These are phyloP conservation scores for Pteropus alecto DNA, from an alignment of 2,113 vertebrate species.

Conservation along the genomic window DNA sequence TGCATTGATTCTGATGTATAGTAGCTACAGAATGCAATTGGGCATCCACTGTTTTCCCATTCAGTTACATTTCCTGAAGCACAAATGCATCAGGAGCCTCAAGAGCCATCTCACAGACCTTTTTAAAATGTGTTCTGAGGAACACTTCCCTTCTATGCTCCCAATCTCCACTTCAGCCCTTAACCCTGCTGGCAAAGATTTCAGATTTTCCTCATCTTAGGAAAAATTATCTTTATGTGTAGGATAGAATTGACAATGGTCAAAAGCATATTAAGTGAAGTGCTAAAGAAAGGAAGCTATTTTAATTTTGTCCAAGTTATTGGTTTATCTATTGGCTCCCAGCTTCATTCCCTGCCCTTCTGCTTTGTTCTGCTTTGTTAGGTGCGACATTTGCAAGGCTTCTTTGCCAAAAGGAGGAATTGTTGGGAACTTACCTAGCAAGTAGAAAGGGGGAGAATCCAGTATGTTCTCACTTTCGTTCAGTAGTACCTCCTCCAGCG, in stretches of 20 bases:
- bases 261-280: not conserved
- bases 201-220: not conserved
- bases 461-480: not conserved
- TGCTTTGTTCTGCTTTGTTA: not conserved
- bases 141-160: not conserved
- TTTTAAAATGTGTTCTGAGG: not conserved
- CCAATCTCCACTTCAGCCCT: not conserved
- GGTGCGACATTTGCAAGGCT: not conserved
- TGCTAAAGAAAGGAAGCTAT: not conserved
- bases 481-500: not conserved
- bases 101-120: not conserved
- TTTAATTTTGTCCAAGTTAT: not conserved
- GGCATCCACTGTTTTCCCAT: not conserved
- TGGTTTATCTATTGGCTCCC: not conserved
- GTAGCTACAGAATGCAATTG: not conserved
- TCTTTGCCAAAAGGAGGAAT: not conserved
- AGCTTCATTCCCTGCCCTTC: not conserved
- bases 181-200: not conserved
- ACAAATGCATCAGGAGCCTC: not conserved
- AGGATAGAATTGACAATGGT: not conserved
- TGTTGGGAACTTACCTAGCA: not conserved
- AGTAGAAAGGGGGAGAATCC: not conserved
- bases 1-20: not conserved
- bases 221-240: not conserved
- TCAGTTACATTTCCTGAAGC: not conserved